These are phyloP conservation scores for Artemia franciscana DNA, from an alignment of 1,140 invertebrate genomes.

Conservation along the genomic window DNA sequence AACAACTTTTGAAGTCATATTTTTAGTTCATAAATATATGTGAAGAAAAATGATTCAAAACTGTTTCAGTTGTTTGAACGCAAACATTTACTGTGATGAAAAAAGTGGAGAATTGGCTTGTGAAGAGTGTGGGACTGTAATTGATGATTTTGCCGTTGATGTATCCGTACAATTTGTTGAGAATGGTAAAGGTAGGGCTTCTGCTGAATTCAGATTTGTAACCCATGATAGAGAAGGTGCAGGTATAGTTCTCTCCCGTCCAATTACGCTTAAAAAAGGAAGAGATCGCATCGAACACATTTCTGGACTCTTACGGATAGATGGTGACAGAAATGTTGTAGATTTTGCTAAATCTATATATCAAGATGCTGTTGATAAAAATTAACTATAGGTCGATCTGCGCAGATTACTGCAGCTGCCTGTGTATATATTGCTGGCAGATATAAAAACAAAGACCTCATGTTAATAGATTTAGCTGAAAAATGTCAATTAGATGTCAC, in stretches of 20 bases:
- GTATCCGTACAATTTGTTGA: neutral
- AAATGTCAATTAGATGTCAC: neutral
- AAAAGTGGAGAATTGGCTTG: neutral
- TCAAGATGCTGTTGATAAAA: neutral
- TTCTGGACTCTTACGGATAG: neutral
- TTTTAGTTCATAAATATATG: too few species aligned
- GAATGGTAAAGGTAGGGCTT: neutral
- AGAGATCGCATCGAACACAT: neutral
- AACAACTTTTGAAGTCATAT: too few species aligned
- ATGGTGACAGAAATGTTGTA: neutral
- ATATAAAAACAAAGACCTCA: neutral
- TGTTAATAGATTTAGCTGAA: neutral
- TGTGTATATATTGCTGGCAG: neutral
- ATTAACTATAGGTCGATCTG: neutral
- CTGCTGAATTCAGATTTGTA: neutral
- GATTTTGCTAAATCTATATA: neutral
- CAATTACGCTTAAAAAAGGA: neutral
- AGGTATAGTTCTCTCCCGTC: neutral
- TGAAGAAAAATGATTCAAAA: too few species aligned
- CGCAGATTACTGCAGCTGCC: neutral
- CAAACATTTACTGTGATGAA: neutral
- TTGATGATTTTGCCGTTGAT: neutral
- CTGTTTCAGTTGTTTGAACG: neutral
- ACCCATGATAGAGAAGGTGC: neutral
- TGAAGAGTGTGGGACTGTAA: neutral